Conservation (phyloP, 2,888 invertebrate species). For the Nomada goodeniana region DNA sequence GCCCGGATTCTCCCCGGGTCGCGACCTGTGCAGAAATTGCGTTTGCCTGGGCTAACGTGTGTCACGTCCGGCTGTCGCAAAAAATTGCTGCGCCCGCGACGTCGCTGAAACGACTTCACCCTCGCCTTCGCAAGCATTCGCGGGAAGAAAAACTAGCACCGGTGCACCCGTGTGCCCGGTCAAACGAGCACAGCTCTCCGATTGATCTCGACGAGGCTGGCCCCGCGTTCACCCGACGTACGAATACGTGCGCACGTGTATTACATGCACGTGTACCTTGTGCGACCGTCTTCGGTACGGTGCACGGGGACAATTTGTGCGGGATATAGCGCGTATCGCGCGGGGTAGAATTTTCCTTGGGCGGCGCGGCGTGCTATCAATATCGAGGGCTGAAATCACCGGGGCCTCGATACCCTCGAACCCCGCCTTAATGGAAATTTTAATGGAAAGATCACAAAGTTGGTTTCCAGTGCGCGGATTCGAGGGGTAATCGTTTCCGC, state of each 20-base stretch:
- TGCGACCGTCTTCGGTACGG: background rate
- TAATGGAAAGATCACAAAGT: conserved; percentile 77
- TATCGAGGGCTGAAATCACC: conserved; percentile 51
- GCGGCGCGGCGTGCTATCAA: conserved; percentile 31
- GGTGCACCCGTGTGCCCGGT: too few relatives aligned
- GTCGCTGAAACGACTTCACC: background rate
- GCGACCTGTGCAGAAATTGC: conserved; percentile 31
- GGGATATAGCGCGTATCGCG: background rate
- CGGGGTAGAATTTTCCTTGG: conserved; percentile 25
- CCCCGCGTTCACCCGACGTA: too few relatives aligned
- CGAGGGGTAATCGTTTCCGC: conserved; percentile 15
- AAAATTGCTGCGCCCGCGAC: conserved; percentile 33
- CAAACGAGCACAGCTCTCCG: too few relatives aligned
- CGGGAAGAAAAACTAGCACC: background rate
- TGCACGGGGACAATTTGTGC: conserved; percentile 13
- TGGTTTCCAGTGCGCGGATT: conserved; percentile 15
- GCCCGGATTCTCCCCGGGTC: background rate
- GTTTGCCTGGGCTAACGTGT: conserved; percentile 34
- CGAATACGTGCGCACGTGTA: too few relatives aligned
- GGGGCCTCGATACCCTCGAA: conserved; percentile 27
- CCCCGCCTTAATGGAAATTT: conserved; percentile 73
- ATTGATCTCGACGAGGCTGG: too few relatives aligned
- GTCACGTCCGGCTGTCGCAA: conserved; percentile 17
- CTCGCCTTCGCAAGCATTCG: background rate
- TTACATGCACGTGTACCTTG: background rate